Conservation (phyloP, 2,888 invertebrate genomes). For the Microchrysa polita region DNA sequence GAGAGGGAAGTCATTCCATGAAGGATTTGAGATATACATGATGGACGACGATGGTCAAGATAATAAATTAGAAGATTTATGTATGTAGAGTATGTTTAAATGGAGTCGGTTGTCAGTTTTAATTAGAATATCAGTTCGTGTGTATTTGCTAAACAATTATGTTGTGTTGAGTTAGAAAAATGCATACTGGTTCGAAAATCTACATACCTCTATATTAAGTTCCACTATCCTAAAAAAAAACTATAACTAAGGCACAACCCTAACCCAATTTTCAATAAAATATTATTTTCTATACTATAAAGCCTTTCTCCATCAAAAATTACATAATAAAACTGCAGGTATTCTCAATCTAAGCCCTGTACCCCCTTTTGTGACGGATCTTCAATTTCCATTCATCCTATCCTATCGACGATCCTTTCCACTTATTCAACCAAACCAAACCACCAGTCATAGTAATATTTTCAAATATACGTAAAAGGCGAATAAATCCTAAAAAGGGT, state of each 20-base stretch:
- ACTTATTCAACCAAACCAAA: too few relatives aligned
- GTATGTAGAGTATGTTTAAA: slow-evolving; percentile 31
- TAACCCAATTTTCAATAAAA: slow-evolving; percentile 29
- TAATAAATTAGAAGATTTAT: slow-evolving; percentile 16
- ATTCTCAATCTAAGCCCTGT: slow-evolving; percentile 15
- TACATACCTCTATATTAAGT: too few relatives aligned
- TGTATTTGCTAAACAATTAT: background rate
- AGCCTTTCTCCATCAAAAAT: slow-evolving; percentile 24
- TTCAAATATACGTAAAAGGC: slow-evolving; percentile 9
- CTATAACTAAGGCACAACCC: too few relatives aligned
- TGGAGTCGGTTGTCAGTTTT: slow-evolving; percentile 42
- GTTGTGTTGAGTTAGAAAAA: too few relatives aligned
- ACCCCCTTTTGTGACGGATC: slow-evolving; percentile 36
- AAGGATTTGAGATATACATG: background rate
- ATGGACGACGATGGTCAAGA: too few relatives aligned
- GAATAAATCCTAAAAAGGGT: slow-evolving; percentile 37
- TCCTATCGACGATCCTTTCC: background rate
- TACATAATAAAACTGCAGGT: slow-evolving; percentile 43
- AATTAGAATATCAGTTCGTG: slow-evolving; percentile 47
- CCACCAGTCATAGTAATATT: too few relatives aligned
- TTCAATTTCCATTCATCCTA: slow-evolving; percentile 15
- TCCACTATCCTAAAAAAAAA: too few relatives aligned
- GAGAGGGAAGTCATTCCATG: too few relatives aligned
- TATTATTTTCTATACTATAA: slow-evolving; percentile 17
- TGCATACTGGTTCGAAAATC: too few relatives aligned